Conservation (phyloP, 2,888 invertebrate species). For the Autographa gamma region DNA sequence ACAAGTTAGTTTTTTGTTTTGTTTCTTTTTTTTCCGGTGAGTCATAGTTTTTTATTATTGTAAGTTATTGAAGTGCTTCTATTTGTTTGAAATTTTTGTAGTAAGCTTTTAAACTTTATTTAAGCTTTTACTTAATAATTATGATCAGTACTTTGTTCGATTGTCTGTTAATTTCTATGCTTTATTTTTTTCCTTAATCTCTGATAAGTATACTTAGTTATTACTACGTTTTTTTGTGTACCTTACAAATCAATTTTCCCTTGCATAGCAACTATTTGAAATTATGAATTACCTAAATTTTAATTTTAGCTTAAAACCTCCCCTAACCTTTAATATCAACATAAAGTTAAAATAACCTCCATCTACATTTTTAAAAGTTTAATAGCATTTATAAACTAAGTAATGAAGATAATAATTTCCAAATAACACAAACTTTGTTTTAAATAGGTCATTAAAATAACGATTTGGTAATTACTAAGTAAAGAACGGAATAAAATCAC, state of each 20-base stretch:
- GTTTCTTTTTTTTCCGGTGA: slow-evolving; percentile 30
- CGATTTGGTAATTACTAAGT: slow-evolving; percentile 58
- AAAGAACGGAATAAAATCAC: slow-evolving; percentile 29
- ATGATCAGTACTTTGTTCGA: too few relatives aligned
- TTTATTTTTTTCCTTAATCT: too few relatives aligned
- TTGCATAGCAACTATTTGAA: too few relatives aligned
- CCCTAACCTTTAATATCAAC: too few relatives aligned
- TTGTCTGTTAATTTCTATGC: too few relatives aligned
- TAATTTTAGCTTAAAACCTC: too few relatives aligned
- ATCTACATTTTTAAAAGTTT: neutral
- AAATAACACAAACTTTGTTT: slow-evolving; percentile 26
- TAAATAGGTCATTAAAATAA: slow-evolving; percentile 37
- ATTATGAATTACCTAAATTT: too few relatives aligned
- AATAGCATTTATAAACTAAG: neutral
- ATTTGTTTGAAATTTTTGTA: neutral
- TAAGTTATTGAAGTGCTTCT: slow-evolving; percentile 13
- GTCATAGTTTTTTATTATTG: slow-evolving; percentile 19
- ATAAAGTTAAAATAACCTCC: too few relatives aligned
- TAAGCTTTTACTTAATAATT: neutral
- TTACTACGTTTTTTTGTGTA: too few relatives aligned
- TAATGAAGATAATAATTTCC: slow-evolving; percentile 13
- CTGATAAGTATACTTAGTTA: too few relatives aligned
- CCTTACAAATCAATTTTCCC: too few relatives aligned
- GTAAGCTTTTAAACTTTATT: slow-evolving; percentile 19
- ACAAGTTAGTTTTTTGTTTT: slow-evolving; percentile 35